Conservation (phyloP, 2,113 vertebrate genomes). For the Planiliza haematocheilus region DNA sequence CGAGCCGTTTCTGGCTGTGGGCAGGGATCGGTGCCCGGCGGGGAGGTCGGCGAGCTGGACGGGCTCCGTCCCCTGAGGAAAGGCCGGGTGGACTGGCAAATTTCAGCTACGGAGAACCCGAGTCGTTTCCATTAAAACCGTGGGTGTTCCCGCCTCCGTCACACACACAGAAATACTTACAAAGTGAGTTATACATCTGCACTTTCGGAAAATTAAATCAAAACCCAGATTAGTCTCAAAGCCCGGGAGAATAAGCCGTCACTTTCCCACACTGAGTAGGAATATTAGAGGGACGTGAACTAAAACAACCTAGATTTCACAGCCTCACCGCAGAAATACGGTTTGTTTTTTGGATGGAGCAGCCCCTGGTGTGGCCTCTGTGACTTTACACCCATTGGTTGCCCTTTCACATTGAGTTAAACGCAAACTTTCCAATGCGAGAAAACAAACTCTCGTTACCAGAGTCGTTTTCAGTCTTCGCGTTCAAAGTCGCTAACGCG, state of each 20-base stretch:
- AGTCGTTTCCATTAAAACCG: slow-evolving; percentile 29
- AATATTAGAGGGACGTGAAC: slow-evolving; percentile 23
- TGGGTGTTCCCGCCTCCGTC: slow-evolving; percentile 8
- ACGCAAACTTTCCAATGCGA: slow-evolving; percentile 30
- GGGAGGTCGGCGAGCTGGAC: neutral
- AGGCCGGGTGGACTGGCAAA: slow-evolving; percentile 13
- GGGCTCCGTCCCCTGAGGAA: slow-evolving; percentile 10
- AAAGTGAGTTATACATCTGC: slow-evolving; percentile 17
- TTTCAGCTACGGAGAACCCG: slow-evolving; percentile 19
- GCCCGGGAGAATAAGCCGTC: slow-evolving; percentile 8
- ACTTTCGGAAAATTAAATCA: slow-evolving; percentile 24
- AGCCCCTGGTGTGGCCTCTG: slow-evolving; percentile 27
- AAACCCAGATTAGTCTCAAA: slow-evolving; percentile 4
- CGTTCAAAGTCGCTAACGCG: slow-evolving; percentile 13
- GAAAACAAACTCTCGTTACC: slow-evolving; percentile 42
- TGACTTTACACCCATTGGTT: slow-evolving; percentile 23
- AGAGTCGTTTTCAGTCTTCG: slow-evolving; percentile 22
- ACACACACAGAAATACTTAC: neutral
- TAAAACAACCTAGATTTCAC: slow-evolving; percentile 43
- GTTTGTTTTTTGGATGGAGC: slow-evolving; percentile 54
- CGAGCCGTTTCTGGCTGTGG: slow-evolving; percentile 19
- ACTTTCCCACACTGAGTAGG: slow-evolving; percentile 6
- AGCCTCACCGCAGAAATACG: slow-evolving; percentile 41
- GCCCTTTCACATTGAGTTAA: slow-evolving; percentile 14
- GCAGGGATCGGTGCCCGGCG: slow-evolving; percentile 5